Evolutionary conservation across 2,113 vertebrate genomes (phyloP).

Genomic region (Oxyruncus cristatus): DNA sequence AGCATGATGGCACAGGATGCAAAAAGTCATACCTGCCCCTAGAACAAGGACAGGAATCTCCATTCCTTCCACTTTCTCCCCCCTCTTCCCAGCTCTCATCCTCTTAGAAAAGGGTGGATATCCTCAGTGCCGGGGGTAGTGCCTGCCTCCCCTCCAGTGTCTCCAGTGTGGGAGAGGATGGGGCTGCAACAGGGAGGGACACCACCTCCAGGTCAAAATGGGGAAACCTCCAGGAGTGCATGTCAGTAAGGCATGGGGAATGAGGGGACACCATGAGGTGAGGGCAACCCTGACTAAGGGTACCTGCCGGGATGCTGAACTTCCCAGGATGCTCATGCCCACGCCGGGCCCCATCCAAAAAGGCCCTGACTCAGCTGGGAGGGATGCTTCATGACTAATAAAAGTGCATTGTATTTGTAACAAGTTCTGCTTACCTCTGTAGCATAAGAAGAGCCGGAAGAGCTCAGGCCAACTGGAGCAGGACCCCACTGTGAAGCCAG

Average conservation of each 20-base stretch:
- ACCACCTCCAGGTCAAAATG: background rate
- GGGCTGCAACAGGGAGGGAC: background rate
- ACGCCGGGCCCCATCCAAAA: rapidly evolving
- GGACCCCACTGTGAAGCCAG: background rate
- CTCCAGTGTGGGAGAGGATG: background rate
- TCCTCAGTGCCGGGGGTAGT: background rate
- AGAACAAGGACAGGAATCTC: background rate
- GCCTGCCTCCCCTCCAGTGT: background rate
- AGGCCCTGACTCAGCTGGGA: background rate
- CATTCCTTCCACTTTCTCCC: background rate
- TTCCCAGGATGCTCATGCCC: background rate
- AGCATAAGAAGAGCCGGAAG: background rate
- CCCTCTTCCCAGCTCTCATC: rapidly evolving
- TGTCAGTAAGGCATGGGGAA: background rate
- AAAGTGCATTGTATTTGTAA: background rate
- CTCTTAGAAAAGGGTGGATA: background rate
- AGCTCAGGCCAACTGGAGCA: rapidly evolving
- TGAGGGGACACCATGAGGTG: background rate
- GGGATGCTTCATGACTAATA: background rate
- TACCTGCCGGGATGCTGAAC: background rate
- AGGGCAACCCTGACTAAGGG: background rate
- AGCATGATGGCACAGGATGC: rapidly evolving
- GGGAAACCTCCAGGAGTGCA: background rate
- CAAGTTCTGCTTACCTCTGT: background rate
- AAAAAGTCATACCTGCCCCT: background rate